phyloP scores from a whole-genome alignment of 1,140 invertebrate genomes.

The Drosophila bifasciata region DNA sequence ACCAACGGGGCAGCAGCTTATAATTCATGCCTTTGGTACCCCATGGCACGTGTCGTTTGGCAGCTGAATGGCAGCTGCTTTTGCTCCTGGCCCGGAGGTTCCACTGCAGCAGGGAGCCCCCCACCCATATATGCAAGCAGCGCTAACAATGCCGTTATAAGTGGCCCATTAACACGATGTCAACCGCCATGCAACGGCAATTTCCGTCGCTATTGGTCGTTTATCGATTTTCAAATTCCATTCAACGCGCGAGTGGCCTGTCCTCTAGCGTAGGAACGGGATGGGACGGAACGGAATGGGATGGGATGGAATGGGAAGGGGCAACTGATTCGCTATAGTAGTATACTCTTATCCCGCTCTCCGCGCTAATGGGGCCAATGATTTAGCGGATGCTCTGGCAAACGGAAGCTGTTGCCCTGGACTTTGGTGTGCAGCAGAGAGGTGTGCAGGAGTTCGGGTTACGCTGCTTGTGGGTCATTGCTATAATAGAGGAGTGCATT shows the following conservation, averaged over 20 bases:
- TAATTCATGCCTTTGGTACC: constrained; percentile 44
- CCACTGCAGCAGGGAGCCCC: constrained; percentile 7
- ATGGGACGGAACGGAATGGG: no score
- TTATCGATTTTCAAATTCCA: constrained; percentile 60
- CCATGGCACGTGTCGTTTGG: constrained; percentile 44
- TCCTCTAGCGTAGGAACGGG: no score
- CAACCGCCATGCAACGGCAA: constrained; percentile 64
- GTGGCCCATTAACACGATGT: constrained; percentile 65
- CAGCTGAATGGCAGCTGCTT: constrained; percentile 1
- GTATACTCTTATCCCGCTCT: constrained; percentile 30
- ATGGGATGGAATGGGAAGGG: not conserved
- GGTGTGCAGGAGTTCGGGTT: constrained; percentile 8
- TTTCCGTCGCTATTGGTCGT: constrained; percentile 50
- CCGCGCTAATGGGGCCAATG: constrained; percentile 41
- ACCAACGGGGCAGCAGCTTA: constrained; percentile 12
- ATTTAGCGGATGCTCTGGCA: constrained; percentile 28
- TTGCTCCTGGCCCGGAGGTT: constrained; percentile 14
- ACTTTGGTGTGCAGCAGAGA: not conserved
- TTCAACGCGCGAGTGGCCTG: constrained; percentile 24
- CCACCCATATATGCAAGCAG: constrained; percentile 23
- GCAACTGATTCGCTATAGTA: constrained; percentile 19
- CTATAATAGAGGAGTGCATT: constrained; percentile 4
- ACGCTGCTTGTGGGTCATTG: constrained; percentile 21
- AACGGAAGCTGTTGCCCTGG: constrained; percentile 11
- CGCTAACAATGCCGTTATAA: constrained; percentile 44